These are phyloP conservation scores for Ochlodes sylvanus DNA, from an alignment of 2,888 invertebrate species.

Conservation along the genomic window DNA sequence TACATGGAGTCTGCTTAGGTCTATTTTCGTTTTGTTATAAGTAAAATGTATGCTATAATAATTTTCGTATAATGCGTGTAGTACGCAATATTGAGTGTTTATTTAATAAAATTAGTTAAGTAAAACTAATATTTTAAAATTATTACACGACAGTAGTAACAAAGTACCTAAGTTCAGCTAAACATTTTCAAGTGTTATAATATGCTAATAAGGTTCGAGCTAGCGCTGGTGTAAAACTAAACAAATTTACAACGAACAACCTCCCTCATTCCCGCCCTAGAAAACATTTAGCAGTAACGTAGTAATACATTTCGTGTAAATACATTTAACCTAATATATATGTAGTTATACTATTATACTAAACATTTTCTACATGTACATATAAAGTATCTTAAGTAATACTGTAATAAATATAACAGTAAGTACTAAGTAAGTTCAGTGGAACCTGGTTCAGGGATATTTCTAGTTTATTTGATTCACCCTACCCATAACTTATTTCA, in stretches of 20 bases:
- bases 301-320: constrained; percentile 26
- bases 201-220: constrained; percentile 6
- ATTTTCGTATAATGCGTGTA: background rate
- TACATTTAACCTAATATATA: constrained; percentile 23
- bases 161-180: too few species aligned
- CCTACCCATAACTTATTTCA: too few species aligned
- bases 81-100: background rate
- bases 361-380: constrained; percentile 1
- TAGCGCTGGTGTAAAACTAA: constrained; percentile 7
- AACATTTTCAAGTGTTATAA: background rate
- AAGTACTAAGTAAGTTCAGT: too few species aligned
- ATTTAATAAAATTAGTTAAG: too few species aligned
- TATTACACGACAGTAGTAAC: too few species aligned
- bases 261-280: constrained; percentile 7
- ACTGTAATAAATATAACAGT: too few species aligned
- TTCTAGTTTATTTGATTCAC: too few species aligned
- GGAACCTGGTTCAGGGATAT: too few species aligned
- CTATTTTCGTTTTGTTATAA: background rate
- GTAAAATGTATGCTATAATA: too few species aligned
- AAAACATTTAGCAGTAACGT: constrained; percentile 26
- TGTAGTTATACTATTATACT: constrained; percentile 24
- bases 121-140: too few species aligned
- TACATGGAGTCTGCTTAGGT: constrained; percentile 53
- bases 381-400: too few species aligned
- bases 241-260: constrained; percentile 11